Evolutionary conservation across 2,888 invertebrate species (phyloP).

Genomic region (Byasa hedistus): DNA sequence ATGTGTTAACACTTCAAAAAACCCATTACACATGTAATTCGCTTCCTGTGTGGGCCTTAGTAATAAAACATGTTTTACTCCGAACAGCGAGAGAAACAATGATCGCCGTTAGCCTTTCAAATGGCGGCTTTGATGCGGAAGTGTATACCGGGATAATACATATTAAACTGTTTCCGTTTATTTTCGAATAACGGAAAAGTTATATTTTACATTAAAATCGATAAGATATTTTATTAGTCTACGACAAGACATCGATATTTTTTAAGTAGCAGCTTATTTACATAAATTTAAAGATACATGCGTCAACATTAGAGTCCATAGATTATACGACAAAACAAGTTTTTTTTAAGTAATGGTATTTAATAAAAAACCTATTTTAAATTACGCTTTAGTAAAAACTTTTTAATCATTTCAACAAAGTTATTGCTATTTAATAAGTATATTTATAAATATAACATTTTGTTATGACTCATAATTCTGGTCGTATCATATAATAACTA

Average conservation of each 20-base stretch:
- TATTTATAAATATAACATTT: too few species aligned
- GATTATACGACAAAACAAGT: too few species aligned
- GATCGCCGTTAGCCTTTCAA: conserved; percentile 67
- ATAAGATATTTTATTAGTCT: background rate
- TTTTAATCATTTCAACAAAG: too few species aligned
- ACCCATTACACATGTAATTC: background rate
- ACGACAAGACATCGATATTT: background rate
- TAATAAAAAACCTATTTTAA: too few species aligned
- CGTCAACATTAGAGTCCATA: too few species aligned
- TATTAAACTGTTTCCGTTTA: conserved; percentile 22
- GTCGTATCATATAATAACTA: too few species aligned
- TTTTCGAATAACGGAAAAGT: conserved; percentile 5
- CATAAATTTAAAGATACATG: too few species aligned
- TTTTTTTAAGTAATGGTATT: too few species aligned
- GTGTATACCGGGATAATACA: conserved; percentile 28
- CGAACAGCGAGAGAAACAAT: conserved; percentile 49
- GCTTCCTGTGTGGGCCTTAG: conserved; percentile 60
- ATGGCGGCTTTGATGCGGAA: conserved; percentile 69
- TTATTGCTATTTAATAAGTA: too few species aligned
- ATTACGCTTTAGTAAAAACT: too few species aligned
- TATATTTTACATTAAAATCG: background rate
- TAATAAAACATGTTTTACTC: conserved; percentile 53
- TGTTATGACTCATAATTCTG: too few species aligned
- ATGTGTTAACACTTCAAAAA: background rate
- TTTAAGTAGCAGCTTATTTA: background rate